Conservation (phyloP, 1,140 invertebrate species). For the Drosophila mauritiana region DNA sequence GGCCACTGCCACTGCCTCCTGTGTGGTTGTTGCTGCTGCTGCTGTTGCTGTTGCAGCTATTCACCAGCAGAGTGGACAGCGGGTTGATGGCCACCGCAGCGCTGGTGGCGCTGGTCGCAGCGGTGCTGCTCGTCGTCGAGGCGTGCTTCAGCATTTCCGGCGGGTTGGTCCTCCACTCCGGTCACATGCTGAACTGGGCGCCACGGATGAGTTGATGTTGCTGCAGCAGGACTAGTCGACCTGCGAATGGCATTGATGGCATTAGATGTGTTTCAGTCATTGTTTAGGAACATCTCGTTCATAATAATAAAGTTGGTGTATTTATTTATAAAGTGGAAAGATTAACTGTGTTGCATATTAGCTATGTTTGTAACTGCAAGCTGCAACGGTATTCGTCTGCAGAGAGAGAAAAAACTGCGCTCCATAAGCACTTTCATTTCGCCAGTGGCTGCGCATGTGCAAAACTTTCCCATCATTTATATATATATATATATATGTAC, state of each 20-base stretch:
- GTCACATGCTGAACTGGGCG: constrained; percentile 29
- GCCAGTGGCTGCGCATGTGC: neutral
- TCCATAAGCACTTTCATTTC: constrained; percentile 25
- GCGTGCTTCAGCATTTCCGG: constrained; percentile 77
- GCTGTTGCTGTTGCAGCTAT: constrained; percentile 15
- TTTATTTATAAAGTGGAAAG: too few relatives aligned
- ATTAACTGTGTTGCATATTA: neutral
- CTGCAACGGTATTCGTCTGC: constrained; percentile 7
- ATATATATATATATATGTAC: too few relatives aligned
- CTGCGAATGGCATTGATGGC: neutral
- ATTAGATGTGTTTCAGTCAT: too few relatives aligned
- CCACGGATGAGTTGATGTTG: constrained; percentile 2
- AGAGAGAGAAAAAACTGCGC: neutral
- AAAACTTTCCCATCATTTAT: constrained; percentile 49
- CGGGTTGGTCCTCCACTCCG: constrained; percentile 15
- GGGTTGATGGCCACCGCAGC: constrained; percentile 10
- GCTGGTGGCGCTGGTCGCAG: constrained; percentile 26
- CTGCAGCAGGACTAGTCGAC: neutral
- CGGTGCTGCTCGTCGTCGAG: constrained; percentile 68
- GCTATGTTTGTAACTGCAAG: neutral
- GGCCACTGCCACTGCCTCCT: constrained; percentile 15
- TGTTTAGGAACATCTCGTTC: neutral
- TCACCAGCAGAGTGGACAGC: constrained; percentile 18
- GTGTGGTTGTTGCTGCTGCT: constrained; percentile 26
- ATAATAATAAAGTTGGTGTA: too few relatives aligned